These are phyloP conservation scores for Venusia cambrica DNA, from an alignment of 2,888 invertebrate genomes.

Conservation along the genomic window DNA sequence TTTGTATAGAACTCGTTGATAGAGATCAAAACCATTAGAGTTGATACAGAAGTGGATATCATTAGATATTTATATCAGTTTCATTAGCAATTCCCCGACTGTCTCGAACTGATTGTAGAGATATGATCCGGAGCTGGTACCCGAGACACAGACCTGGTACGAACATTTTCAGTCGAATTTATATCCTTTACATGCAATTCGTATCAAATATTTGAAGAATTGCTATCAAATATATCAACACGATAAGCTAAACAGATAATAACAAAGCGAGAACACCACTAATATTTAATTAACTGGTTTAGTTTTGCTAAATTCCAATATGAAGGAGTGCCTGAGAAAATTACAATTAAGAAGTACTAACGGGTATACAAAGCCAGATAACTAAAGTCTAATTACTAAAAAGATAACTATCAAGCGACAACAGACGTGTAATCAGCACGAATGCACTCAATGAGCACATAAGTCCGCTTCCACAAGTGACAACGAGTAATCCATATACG, in stretches of 20 bases:
- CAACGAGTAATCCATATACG: conserved; percentile 44
- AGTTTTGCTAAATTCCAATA: conserved; percentile 26
- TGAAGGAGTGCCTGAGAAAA: conserved; percentile 48
- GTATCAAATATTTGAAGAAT: conserved; percentile 8
- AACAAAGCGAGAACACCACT: conserved; percentile 21
- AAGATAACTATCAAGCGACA: conserved; percentile 5
- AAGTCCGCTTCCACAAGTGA: conserved; percentile 35
- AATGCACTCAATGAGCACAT: conserved; percentile 44
- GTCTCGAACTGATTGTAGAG: conserved; percentile 11
- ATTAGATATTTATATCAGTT: conserved; percentile 9
- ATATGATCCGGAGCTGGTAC: too few species aligned
- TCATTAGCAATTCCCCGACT: conserved; percentile 16
- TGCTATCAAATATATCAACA: conserved; percentile 24
- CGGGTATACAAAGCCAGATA: conserved; percentile 31
- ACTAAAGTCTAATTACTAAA: conserved; percentile 24
- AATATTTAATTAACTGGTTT: conserved; percentile 28
- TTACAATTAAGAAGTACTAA: conserved; percentile 47
- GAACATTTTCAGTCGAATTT: conserved; percentile 12
- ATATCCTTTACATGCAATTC: conserved; percentile 16
- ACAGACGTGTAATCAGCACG: conserved; percentile 48
- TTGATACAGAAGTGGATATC: conserved; percentile 5
- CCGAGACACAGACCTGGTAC: too few species aligned
- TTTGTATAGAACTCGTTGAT: conserved; percentile 16
- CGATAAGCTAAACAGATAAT: conserved; percentile 24
- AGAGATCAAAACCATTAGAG: conserved; percentile 3